These are phyloP conservation scores for Tetragonula carbonaria DNA, from an alignment of 2,888 invertebrate genomes.

Conservation along the genomic window DNA sequence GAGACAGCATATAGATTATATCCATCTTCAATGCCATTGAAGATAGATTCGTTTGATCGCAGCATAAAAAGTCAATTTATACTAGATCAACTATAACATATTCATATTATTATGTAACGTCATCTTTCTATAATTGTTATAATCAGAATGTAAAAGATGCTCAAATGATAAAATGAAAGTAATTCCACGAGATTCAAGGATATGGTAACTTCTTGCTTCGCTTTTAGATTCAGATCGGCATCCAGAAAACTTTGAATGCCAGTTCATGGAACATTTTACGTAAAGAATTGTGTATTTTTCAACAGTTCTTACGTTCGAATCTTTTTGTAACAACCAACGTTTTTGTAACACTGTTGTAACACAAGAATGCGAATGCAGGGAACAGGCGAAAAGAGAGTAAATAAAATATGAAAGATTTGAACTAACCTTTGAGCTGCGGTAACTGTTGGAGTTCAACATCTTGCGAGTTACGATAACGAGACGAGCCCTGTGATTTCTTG, in stretches of 20 bases:
- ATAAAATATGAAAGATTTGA: not conserved
- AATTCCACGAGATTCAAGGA: not conserved
- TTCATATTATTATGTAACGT: not conserved
- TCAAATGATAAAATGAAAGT: not conserved
- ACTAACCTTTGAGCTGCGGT: conserved; percentile 97
- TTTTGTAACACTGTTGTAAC: not conserved
- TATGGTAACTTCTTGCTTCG: not conserved
- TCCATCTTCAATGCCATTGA: not conserved
- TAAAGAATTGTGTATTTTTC: no score
- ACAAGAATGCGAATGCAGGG: not conserved
- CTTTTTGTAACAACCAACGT: no score
- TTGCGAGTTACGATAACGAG: conserved; percentile 98
- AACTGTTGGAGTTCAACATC: conserved; percentile 98
- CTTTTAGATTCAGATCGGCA: not conserved
- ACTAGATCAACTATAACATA: not conserved
- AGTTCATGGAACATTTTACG: not conserved
- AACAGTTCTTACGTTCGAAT: not conserved
- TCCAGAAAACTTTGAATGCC: not conserved
- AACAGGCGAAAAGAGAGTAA: not conserved
- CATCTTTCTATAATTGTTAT: not conserved
- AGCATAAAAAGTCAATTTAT: not conserved
- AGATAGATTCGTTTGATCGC: not conserved
- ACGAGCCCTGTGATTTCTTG: conserved; percentile 99
- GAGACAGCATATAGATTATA: not conserved
- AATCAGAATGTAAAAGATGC: not conserved